Evolutionary conservation across 2,113 vertebrate species (phyloP), one percentile per base, ranked within the genome.

Genomic region (Ascaphus truei): DNA sequence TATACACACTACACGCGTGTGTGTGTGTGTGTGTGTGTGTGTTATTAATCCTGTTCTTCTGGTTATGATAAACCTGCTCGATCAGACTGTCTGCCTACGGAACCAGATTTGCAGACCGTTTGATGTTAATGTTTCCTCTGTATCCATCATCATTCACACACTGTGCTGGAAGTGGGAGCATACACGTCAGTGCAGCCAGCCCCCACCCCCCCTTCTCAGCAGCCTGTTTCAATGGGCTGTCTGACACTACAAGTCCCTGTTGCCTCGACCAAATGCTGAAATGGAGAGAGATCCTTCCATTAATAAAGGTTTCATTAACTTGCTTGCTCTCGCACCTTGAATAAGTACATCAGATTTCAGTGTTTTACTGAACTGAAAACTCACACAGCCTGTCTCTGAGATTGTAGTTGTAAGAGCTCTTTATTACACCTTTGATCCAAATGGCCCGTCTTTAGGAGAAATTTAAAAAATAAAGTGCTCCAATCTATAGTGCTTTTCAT

Each of bases 401-500:
- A 61, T 51, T 69, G 66, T 26, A 26, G 20, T 7, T 25, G 55
- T 27, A 23, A 48, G 60, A 68, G 31, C 55, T 47, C 31, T 68
- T 51, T 68, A 68, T 58, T 58, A 68, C 43, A 34, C 37, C 36
- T 56, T 25, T 15, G 22, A 68, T 68, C 29, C 39, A 34, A 58
- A 68, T 68, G 65, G 53, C 53, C 41, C 55, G 58, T 51, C 56
- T 51, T 60, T 22, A 39, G 60, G 7, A 48, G 60, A 45, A 47
- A 51, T 37, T 43, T 27, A 50, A 36, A 56, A 59, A 48, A 50
- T 37, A 50, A 59, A 68, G 55, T 51, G 23, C 43, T 37, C 43
- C 16, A 27, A 25, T 73, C 76, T 75, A 72, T 80, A 77, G 79
- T 82, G 76, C 75, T 83, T 80, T 77, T 77, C 72, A 81, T 76